Base-by-base conservation (phyloP, 2,888 invertebrate species). In the Oscheius myriophilus region DNA sequence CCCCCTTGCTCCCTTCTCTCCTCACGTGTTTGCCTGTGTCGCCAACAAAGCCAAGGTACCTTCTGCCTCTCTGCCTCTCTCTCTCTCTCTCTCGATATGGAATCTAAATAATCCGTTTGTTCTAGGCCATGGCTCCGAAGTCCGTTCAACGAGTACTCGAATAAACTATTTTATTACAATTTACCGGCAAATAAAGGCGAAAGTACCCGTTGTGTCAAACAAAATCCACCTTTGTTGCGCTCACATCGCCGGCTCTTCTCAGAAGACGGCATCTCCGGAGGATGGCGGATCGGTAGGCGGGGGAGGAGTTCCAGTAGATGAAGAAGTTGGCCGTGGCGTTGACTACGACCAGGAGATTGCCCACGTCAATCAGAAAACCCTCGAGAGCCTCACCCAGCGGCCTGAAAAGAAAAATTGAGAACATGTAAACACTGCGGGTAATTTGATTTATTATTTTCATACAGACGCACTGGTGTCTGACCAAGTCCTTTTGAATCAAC, bases 1-100 rank as follows among this genome's bases (percentile, higher is more conserved):
- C 67, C 92, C 93, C 79, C 93, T 92, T 0, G 91, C 91, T 0
- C 89, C 91, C 42, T 91, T 91, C 88, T 90, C 92, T 16, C 91
- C 93, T 6, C 91, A 90, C 86, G 92, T 93, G 0, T 95, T 79
- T 67, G 68, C 72, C 1, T 63, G 76, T 6, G 71, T 78, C n/a
- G 69, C 72, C 23, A 72, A 76, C 12, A 69, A 75, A n/a, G 73
- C 52, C 11, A 75, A 74, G 59, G 72, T 62, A 33, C 33, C n/a
- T n/a, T n/a, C n/a, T n/a, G n/a, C n/a, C n/a, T n/a, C n/a, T n/a
- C n/a, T n/a, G n/a, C n/a, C n/a, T 12, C 43, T 12, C 14, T 43
- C 14, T 14, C 43, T 14, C 43, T 12, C 11, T 46, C 21, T 6
- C 3, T 11, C 46, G 6, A 46, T 18, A 11, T 6, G 11, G 46